Base-by-base conservation (phyloP, 1,140 invertebrate genomes). In the Leptestheria dahalacensis region DNA sequence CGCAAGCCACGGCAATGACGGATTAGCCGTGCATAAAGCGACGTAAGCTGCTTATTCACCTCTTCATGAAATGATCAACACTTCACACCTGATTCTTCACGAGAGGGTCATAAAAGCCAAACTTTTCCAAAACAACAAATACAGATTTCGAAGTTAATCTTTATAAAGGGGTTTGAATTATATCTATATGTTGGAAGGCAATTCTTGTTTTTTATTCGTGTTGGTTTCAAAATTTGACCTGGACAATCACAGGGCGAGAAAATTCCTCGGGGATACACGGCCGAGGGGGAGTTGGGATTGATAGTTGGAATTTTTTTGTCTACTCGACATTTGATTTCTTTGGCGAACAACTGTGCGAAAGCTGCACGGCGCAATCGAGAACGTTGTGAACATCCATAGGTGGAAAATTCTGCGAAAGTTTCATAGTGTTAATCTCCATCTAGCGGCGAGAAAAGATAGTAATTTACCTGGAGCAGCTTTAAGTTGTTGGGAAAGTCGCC, bases 401-500 rank as follows among this genome's bases (percentile, higher is more conserved):
- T 48, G 84, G 84, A 71, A 84, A 87, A 69, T 85, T 86, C 74
- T 79, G 63, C 3, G 74, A 68, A 61, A 53, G 61, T 57, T 65
- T 41, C 23, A 41, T 2, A 12, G 23, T 48, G 21, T 28, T n/a
- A 50, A 47, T n/a, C 23, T 11, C 24, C 21, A 61, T 23, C 9
- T 26, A 62, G 11, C 23, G 20, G 46, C 15, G 47, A 2, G 1
- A 61, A 20, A 63, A 55, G 18, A n/a, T 55, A 48, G 60, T 4
- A 11, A 29, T 50, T 3, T 69, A 81, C 79, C 75, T 91, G 89
- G 20, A 96, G 73, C n/a, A 96, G 73, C 76, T 96, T 96, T 26
- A 97, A 87, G 73, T 92, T 93, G 1, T 81, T 76, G 28, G 91
- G 83, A 76, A 96, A 97, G 72, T 97, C 92, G 62, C 85, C 85